Conservation (phyloP, 2,797 vertebrate species). For the Malurus leucopterus region DNA sequence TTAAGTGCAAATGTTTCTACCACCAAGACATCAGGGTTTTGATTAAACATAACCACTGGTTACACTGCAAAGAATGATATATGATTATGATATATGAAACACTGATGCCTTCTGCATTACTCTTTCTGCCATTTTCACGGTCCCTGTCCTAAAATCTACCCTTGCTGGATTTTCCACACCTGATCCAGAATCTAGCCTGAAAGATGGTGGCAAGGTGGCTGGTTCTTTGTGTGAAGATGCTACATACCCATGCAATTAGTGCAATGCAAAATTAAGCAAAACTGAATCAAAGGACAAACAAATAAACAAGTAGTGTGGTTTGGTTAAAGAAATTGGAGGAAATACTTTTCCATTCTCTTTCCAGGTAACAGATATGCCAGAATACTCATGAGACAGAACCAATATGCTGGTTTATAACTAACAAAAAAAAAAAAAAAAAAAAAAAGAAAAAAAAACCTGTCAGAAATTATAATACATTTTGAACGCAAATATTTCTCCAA, state of each 20-base stretch:
- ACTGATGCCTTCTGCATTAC: not conserved
- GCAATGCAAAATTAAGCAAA: not conserved
- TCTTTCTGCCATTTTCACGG: not conserved
- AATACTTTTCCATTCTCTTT: not conserved
- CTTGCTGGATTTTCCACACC: not conserved
- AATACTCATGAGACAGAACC: not conserved
- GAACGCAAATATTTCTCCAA: not conserved
- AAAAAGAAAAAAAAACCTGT: not conserved
- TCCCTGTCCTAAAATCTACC: not conserved
- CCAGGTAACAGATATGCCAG: not conserved
- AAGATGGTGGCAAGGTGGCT: not conserved
- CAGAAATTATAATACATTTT: not conserved
- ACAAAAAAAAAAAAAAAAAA: not conserved
- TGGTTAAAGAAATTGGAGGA: not conserved
- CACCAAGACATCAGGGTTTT: not conserved
- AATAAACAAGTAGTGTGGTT: not conserved
- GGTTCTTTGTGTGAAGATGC: not conserved
- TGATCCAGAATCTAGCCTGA: not conserved
- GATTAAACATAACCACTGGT: not conserved
- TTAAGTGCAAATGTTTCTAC: not conserved
- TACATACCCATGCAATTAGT: fast-evolving
- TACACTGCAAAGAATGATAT: not conserved
- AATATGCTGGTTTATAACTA: not conserved
- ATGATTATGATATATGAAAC: not conserved
- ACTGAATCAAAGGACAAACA: not conserved